Evolutionary conservation across 1,140 invertebrate genomes (phyloP).

Genomic region (Dryas iulia): DNA sequence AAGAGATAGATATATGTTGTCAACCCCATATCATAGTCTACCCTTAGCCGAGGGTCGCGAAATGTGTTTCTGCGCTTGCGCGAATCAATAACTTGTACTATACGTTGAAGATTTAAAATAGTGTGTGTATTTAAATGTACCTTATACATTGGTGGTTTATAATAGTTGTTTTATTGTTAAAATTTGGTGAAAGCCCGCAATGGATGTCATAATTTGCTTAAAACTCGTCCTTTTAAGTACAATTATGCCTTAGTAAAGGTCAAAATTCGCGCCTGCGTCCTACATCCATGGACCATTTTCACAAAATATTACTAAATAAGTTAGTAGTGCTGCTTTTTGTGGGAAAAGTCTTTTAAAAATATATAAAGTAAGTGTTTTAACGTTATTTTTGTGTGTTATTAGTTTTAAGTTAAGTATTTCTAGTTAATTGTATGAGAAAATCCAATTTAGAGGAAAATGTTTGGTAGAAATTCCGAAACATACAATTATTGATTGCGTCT

Average conservation of each 20-base stretch:
- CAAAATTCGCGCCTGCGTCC: slow-evolving; percentile 59
- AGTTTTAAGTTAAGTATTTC: not conserved
- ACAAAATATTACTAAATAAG: slow-evolving; percentile 62
- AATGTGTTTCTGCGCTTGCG: slow-evolving; percentile 61
- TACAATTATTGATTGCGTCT: slow-evolving; percentile 8
- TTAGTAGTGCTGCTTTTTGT: slow-evolving; percentile 62
- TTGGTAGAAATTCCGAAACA: not conserved
- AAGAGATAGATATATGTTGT: slow-evolving; percentile 32
- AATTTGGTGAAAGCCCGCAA: slow-evolving; percentile 31
- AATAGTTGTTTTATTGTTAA: not conserved
- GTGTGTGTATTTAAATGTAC: not conserved
- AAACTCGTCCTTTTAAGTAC: not conserved
- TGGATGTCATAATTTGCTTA: slow-evolving; percentile 24
- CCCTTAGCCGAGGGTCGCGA: slow-evolving; percentile 47
- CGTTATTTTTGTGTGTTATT: not conserved
- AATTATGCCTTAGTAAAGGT: slow-evolving; percentile 25
- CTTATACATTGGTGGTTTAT: slow-evolving; percentile 35
- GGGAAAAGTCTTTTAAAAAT: slow-evolving; percentile 44
- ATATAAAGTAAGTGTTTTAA: slow-evolving; percentile 54
- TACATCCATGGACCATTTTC: slow-evolving; percentile 60
- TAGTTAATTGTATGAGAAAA: not conserved
- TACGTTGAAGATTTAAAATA: slow-evolving; percentile 32
- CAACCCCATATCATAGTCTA: slow-evolving; percentile 29
- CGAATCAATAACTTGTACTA: slow-evolving; percentile 60
- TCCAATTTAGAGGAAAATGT: not conserved